A percentile compares a stretch with the other conserved stretches of the same genome.
Conservation (phyloP, 2,797 vertebrate species). For the Odontamblyopus rebecca region DNA sequence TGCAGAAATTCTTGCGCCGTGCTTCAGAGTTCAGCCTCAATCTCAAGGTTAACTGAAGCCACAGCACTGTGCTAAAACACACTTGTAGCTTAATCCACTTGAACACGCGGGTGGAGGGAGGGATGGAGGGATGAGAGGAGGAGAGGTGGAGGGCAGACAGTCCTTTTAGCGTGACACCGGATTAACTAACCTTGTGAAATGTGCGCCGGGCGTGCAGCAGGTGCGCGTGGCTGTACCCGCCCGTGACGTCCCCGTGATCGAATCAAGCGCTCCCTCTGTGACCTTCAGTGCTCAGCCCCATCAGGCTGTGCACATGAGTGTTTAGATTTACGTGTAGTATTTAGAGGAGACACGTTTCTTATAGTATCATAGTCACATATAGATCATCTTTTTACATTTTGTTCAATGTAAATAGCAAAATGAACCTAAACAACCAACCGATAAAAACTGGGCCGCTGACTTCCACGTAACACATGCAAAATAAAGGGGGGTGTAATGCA, state of each 20-base stretch:
- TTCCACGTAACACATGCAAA: too few relatives aligned
- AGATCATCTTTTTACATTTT: too few relatives aligned
- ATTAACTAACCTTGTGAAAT: constrained; percentile 69
- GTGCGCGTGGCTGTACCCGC: constrained; percentile 21
- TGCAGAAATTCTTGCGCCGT: not conserved
- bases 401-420: too few relatives aligned
- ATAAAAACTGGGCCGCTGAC: too few relatives aligned
- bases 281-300: constrained; percentile 17
- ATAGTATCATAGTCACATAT: too few relatives aligned
- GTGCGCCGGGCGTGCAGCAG: constrained; percentile 29
- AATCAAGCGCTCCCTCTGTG: constrained; percentile 8
- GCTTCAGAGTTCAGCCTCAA: not conserved
- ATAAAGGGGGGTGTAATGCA: too few relatives aligned
- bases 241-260: constrained; percentile 33
- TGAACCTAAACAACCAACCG: too few relatives aligned
- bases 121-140: constrained; percentile 22
- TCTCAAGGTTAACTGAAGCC: not conserved
- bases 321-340: not conserved
- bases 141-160: constrained; percentile 53
- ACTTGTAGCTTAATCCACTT: constrained; percentile 1
- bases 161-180: constrained; percentile 52
- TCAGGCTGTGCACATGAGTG: not conserved
- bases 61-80: not conserved
- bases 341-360: too few relatives aligned
- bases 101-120: constrained; percentile 31